Evolutionary conservation across 1,140 invertebrate species (phyloP).

Genomic region (Gerris buenoi): DNA sequence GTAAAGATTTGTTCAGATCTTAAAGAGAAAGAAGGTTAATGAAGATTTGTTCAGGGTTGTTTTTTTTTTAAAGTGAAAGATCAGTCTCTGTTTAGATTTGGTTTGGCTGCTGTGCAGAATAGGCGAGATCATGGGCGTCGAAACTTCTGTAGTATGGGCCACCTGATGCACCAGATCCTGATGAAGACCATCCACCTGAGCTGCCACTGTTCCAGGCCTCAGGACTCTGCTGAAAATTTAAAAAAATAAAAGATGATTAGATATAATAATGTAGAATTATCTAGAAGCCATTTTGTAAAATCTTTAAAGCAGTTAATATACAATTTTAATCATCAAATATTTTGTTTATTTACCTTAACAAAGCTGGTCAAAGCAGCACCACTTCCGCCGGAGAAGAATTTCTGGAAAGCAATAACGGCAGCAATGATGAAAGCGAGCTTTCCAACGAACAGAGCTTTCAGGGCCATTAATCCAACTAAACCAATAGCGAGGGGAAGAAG

Average conservation of each 20-base stretch:
- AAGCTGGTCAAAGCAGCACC: conserved; percentile 25
- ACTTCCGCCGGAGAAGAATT: conserved; percentile 38
- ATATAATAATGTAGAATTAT: too few relatives aligned
- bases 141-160: conserved; percentile 8
- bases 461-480: conserved; percentile 48
- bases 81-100: not conserved
- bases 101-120: conserved; percentile 35
- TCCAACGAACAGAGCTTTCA: conserved; percentile 54
- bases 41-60: too few relatives aligned
- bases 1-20: too few relatives aligned
- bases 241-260: not conserved
- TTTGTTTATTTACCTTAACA: conserved; percentile 23
- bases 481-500: conserved; percentile 49
- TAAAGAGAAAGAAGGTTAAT: too few relatives aligned
- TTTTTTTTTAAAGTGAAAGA: too few relatives aligned
- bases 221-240: conserved; percentile 1
- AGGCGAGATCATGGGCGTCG: conserved; percentile 23
- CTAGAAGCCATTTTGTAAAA: not conserved
- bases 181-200: conserved; percentile 21
- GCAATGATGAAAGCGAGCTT: conserved; percentile 58
- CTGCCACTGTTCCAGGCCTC: conserved; percentile 13
- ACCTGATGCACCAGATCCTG: conserved; percentile 19
- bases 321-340: not conserved
- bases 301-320: not conserved
- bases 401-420: conserved; percentile 47